Conservation (phyloP, 1,140 invertebrate species). For the Rhyzopertha dominica region DNA sequence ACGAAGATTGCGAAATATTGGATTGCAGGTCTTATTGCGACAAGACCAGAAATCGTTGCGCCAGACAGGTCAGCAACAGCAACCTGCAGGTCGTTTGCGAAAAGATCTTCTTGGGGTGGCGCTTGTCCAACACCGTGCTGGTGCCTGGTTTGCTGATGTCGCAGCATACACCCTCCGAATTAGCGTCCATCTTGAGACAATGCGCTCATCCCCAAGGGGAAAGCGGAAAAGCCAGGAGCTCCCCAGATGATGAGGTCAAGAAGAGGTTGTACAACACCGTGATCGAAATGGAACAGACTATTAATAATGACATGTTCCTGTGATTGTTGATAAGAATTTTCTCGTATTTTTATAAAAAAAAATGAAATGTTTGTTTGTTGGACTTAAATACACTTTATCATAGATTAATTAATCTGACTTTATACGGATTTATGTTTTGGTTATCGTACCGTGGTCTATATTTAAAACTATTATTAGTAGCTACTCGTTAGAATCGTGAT, state of each 20-base stretch:
- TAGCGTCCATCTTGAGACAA: constrained; percentile 51
- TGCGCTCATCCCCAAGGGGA: constrained; percentile 53
- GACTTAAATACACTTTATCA: too few species aligned
- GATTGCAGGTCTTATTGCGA: constrained; percentile 59
- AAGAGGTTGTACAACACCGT: constrained; percentile 50
- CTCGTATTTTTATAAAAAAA: too few species aligned
- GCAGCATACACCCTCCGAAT: constrained; percentile 50
- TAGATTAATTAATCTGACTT: too few species aligned
- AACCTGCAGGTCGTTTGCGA: constrained; percentile 62
- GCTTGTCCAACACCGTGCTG: constrained; percentile 54
- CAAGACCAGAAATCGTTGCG: constrained; percentile 48
- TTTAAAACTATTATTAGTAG: too few species aligned
- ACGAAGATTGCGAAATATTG: constrained; percentile 61
- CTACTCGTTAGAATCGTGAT: too few species aligned
- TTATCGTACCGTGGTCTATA: too few species aligned
- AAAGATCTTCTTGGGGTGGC: constrained; percentile 60
- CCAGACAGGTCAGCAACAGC: constrained; percentile 53
- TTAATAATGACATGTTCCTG: constrained; percentile 39
- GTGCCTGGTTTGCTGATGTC: constrained; percentile 57
- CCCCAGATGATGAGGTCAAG: constrained; percentile 45
- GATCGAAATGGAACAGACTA: constrained; percentile 45
- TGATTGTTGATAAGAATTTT: too few species aligned
- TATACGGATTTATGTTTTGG: too few species aligned
- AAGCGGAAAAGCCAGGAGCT: constrained; percentile 43
- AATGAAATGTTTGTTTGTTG: too few species aligned